phyloP scores from a whole-genome alignment of 92 coral and sea anemone genomes.

The Anthopleura xanthogrammica region DNA sequence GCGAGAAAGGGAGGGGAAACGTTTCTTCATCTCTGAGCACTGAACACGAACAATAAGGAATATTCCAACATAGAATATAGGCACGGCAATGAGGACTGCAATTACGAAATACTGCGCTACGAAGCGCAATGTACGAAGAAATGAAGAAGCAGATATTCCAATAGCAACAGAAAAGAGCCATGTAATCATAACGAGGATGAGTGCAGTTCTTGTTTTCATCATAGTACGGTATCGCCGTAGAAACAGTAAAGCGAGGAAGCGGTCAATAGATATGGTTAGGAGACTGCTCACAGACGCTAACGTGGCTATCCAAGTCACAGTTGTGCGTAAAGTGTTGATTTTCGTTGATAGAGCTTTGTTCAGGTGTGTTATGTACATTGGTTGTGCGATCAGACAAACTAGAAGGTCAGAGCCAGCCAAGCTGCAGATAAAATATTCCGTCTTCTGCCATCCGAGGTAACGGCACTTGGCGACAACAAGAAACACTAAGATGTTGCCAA shows the following conservation, averaged over 20 bases:
- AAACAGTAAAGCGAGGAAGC: constrained; percentile 64
- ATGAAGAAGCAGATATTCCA: constrained; percentile 54
- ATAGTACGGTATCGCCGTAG: constrained; percentile 64
- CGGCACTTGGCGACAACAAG: constrained; percentile 69
- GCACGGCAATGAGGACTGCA: constrained; percentile 41
- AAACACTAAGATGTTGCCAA: constrained; percentile 71
- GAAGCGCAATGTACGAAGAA: constrained; percentile 56
- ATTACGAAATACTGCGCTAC: constrained; percentile 70
- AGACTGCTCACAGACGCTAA: constrained; percentile 67
- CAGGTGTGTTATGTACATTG: constrained; percentile 56
- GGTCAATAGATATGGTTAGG: constrained; percentile 73
- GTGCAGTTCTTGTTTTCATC: constrained; percentile 43
- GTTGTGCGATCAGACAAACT: constrained; percentile 70
- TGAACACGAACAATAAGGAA: constrained; percentile 57
- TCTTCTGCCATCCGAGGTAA: constrained; percentile 67
- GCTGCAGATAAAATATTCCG: constrained; percentile 71
- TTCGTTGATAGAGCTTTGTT: constrained; percentile 34
- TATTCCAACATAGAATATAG: constrained; percentile 53
- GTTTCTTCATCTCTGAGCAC: constrained; percentile 30
- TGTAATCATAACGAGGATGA: constrained; percentile 44
- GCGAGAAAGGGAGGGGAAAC: constrained; percentile 15
- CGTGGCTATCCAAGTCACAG: constrained; percentile 70
- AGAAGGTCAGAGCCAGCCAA: constrained; percentile 67
- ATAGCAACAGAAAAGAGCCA: constrained; percentile 62
- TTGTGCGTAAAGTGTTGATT: constrained; percentile 43